Base-by-base conservation (phyloP, 2,113 vertebrate genomes). In the Caranx melampygus region DNA sequence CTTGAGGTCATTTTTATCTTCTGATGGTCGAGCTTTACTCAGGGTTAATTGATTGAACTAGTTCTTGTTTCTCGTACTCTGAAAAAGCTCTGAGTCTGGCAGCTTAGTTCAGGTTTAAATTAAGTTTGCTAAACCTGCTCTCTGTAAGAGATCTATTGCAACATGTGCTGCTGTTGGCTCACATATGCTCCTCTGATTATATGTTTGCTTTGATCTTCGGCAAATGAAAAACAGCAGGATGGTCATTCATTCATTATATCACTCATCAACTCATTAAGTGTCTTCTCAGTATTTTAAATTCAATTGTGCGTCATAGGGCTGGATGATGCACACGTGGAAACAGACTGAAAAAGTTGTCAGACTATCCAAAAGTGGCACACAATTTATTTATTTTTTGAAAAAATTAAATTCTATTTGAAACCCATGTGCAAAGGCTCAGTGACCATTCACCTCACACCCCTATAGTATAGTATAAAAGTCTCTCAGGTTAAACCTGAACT, bases 161-260 rank as follows among this genome's bases (percentile, higher is more conserved):
- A 75, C 15, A 78, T 34, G 54, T 49, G 75, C 40, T 12, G 18
- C 85, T 70, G 64, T 83, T 72, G 69, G 57, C 66, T 81, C 60
- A 31, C 66, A 40, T 59, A 15, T 4, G 45, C 73, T 75, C 67
- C 35, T 64, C 10, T 75, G 26, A 60, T 58, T 55, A 14, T 55
- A 18, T 51, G 21, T 44, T 33, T 26, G 45, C 33, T 35, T 40
- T 10, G 15, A 26, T 62, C 33, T 66, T 42, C 55, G 59, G 10
- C 14, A 76, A 87, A 80, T 62, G 33, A 64, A 82, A 75, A 75
- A 52, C 51, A 3, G 33, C 20, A 61, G n/a, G 45, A 57, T 9
- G 4, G 7, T 60, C 20, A 44, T 72, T 60, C 20, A 44, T 72
- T 60, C 0, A 16, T 52, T 35, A 65, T 77, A 61, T 67, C 9